These are phyloP conservation scores for Drosophila diplacantha DNA, from an alignment of 2,888 invertebrate genomes.

Conservation along the genomic window DNA sequence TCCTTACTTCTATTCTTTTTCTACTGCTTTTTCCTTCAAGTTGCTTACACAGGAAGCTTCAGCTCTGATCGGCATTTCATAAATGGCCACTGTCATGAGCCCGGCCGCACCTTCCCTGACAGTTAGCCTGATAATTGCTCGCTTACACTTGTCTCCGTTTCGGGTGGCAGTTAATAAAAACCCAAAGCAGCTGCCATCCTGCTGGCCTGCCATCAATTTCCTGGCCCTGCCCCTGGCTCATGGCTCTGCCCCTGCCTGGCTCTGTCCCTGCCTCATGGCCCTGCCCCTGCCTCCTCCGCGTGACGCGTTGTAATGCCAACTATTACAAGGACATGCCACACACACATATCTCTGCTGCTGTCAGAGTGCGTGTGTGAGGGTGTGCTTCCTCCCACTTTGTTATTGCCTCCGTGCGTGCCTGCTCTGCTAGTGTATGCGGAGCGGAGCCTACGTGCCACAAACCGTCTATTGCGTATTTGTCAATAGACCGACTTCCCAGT, in stretches of 20 bases:
- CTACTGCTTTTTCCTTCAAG: too few relatives aligned
- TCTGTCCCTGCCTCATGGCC: background rate
- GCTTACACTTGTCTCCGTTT: constrained; percentile 35
- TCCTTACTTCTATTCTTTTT: too few relatives aligned
- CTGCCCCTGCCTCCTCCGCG: background rate
- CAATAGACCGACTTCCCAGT: constrained; percentile 44
- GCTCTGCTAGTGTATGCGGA: constrained; percentile 41
- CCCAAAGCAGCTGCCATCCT: constrained; percentile 47
- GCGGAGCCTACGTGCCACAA: constrained; percentile 52
- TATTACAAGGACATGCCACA: constrained; percentile 47
- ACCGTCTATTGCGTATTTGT: constrained; percentile 63
- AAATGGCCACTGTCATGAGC: constrained; percentile 8
- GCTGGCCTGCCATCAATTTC: constrained; percentile 27
- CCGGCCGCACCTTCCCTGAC: constrained; percentile 14
- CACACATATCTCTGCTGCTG: constrained; percentile 4
- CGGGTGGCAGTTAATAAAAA: constrained; percentile 43
- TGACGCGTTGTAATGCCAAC: constrained; percentile 54
- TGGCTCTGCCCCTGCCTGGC: constrained; percentile 1
- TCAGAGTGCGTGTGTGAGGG: constrained; percentile 13
- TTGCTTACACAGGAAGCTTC: too few relatives aligned
- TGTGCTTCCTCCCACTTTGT: constrained; percentile 23
- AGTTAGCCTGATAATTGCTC: constrained; percentile 34
- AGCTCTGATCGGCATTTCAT: constrained; percentile 8
- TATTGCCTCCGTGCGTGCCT: constrained; percentile 45
- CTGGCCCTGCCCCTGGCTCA: background rate